Evolutionary conservation across 2,888 invertebrate species (phyloP), one percentile per base, ranked within the genome.

Genomic region (Macrophya alboannulata): DNA sequence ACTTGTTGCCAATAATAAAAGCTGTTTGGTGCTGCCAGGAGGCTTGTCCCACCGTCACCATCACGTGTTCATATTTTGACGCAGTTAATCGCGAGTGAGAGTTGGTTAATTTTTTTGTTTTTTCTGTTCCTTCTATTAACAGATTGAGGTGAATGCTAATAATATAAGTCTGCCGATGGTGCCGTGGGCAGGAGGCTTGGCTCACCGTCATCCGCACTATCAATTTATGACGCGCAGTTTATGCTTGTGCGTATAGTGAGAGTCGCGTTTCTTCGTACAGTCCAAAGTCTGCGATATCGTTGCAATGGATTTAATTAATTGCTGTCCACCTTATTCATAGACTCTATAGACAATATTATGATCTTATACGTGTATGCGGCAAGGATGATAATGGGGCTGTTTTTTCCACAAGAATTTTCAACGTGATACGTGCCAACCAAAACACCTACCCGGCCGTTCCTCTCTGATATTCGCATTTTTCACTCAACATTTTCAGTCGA

Each of bases 141-240:
- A 25, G 62, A 21, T 62, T 31, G 25, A 62, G 25, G 62, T 62
- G 1, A 62, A 71, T 71, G 40, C 71, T 71, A 71, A 71, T 71
- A 71, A 71, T 71, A 71, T 15, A 71, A 71, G 40, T 40, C 6
- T 17, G 25, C 15, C 4, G 31, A 68, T 71, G 71, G 40, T 62
- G 4, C 12, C 12, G 62, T 31, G 62, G 17, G 71, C 71, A 40
- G 71, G n/a, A 71, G 71, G 71, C 71, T 40, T 40, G 40, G 37
- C 40, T n/a, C 71, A 31, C 71, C 17, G 15, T n/a, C 71, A 25
- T 31, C 10, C 10, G 6, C 15, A 68, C 37, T n/a, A 55, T 68
- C 37, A 25, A 21, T 31, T 40, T n/a, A 31, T 71, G 71, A 40
- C 71, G 71, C 71, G 71, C 71, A 37, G 40, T 15, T 71, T 5